phyloP scores from a whole-genome alignment of 2,797 vertebrate species.

The Hoplostethus atlanticus region DNA sequence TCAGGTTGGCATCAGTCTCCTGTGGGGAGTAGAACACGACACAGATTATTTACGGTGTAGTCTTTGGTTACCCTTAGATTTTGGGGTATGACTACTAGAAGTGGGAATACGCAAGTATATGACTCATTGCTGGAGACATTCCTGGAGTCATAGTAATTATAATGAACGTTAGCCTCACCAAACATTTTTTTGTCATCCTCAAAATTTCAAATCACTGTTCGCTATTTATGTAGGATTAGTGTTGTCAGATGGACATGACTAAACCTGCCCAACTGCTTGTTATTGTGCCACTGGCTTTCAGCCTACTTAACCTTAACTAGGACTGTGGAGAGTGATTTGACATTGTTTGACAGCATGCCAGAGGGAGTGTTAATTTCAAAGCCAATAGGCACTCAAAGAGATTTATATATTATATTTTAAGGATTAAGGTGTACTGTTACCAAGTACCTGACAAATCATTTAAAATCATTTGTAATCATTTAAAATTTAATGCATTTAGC shows the following conservation, averaged over 20 bases:
- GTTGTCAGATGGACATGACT: not conserved
- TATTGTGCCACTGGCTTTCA: not conserved
- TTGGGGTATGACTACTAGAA: not conserved
- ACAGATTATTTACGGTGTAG: not conserved
- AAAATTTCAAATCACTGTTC: not conserved
- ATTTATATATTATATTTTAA: not conserved
- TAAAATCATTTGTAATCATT: too few relatives aligned
- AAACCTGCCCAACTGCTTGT: not conserved
- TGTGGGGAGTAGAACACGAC: not conserved
- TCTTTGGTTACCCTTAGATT: not conserved
- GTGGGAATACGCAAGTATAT: not conserved
- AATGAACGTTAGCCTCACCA: not conserved
- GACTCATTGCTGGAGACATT: not conserved
- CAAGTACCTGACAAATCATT: constrained; percentile 1
- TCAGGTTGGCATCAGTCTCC: constrained; percentile 84
- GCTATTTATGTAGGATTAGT: not conserved
- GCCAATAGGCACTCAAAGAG: not conserved
- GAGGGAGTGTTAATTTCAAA: not conserved
- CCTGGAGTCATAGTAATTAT: not conserved
- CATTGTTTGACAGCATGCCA: not conserved
- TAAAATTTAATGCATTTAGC: not conserved
- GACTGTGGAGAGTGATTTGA: not conserved
- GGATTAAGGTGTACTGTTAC: constrained; percentile 3
- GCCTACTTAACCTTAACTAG: not conserved
- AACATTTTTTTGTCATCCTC: not conserved